Percentiles rank a stretch among this genome's conserved stretches.
Conservation (phyloP, 1,140 invertebrate species). For the Aphaenogaster floridana region DNA sequence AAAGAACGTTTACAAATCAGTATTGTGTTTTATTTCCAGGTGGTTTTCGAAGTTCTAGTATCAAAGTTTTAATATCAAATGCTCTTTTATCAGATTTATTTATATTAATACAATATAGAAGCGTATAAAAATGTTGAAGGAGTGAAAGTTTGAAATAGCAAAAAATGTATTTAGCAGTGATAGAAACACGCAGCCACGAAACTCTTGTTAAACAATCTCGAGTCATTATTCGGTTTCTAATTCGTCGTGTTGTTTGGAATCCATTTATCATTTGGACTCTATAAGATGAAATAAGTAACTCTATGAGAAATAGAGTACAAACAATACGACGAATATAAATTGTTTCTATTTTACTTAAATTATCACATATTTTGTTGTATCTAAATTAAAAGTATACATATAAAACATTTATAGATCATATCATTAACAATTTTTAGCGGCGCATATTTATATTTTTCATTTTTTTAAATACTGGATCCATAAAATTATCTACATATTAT, state of each 20-base stretch:
- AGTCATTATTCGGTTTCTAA: conserved; percentile 89
- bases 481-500: no score
- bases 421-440: no score
- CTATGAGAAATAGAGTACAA: background rate
- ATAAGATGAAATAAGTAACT: conserved; percentile 28
- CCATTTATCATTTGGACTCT: conserved; percentile 18
- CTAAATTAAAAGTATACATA: no score
- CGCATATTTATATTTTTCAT: no score
- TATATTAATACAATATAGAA: conserved; percentile 95
- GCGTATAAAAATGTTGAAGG: conserved; percentile 91
- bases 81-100: conserved; percentile 90
- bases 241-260: conserved; percentile 27
- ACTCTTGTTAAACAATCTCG: conserved; percentile 92
- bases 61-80: background rate
- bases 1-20: no score
- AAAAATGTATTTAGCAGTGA: conserved; percentile 91
- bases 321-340: background rate
- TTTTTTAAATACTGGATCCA: no score
- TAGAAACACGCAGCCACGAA: conserved; percentile 83
- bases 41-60: background rate
- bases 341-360: background rate
- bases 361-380: no score
- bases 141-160: conserved; percentile 92
- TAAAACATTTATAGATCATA: no score
- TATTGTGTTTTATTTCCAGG: no score